Evolutionary conservation across 2,797 vertebrate species (phyloP).

Genomic region (Pipistrellus pygmaeus): DNA sequence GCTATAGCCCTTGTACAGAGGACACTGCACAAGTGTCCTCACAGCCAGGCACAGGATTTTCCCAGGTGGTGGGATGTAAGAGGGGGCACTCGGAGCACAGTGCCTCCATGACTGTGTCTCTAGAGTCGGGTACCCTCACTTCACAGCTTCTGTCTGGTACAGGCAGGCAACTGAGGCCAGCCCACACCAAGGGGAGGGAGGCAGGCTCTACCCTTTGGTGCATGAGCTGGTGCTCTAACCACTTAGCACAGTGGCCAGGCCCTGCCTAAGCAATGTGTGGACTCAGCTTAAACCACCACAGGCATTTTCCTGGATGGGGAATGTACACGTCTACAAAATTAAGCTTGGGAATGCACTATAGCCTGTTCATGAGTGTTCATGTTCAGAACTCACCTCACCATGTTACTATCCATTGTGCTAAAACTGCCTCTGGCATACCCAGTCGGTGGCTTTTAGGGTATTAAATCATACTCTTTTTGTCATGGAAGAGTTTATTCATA

Average conservation of each 20-base stretch:
- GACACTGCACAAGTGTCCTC: background rate
- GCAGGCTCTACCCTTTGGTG: background rate
- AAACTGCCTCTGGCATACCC: background rate
- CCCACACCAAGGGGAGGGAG: background rate
- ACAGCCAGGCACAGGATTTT: fast-evolving
- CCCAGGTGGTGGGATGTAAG: background rate
- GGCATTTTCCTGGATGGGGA: background rate
- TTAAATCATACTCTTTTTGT: background rate
- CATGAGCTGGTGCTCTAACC: no score
- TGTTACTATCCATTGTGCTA: background rate
- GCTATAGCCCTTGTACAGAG: background rate
- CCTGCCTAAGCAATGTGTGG: background rate
- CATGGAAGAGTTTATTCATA: background rate
- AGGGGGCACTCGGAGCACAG: background rate
- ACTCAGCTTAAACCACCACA: background rate
- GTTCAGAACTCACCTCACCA: background rate
- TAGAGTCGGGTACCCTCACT: no score
- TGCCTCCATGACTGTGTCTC: background rate
- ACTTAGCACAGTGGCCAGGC: no score
- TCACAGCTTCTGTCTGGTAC: background rate
- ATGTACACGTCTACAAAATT: background rate
- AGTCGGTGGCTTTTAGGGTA: background rate
- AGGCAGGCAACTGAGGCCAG: background rate
- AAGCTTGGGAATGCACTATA: background rate
- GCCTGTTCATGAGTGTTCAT: background rate